Base-by-base conservation (phyloP, 2,113 vertebrate genomes). In the Stomatorhinus ivindoensis region DNA sequence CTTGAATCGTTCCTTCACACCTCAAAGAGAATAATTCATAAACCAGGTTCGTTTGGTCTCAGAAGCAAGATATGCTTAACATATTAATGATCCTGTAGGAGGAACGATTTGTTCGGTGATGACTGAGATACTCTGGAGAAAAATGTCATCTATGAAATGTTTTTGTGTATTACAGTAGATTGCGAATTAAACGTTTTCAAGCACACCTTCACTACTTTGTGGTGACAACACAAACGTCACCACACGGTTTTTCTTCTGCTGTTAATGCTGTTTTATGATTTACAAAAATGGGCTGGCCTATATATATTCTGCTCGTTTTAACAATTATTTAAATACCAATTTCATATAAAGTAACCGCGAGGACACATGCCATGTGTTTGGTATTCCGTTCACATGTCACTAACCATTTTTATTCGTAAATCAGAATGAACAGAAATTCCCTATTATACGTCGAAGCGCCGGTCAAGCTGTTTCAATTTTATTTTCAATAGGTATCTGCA, bases 21-120 rank as follows among this genome's bases (percentile, higher is more conserved):
- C 65, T 87, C 83, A 87, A 73, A 86, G n/a, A 39, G 84, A 89
- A 87, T 89, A 87, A 89, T 89, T 89, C n/a, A 89, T 89, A 51
- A 4, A n/a, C 46, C 24, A 51, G 55, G 46, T n/a, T 89, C 24
- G 80, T 46, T 89, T 39, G 42, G 35, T 73, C 55, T 89, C 53
- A 69, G 27, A 44, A 47, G 13, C 53, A 86, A 61, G 35, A 61
- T 89, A 86, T 89, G 89, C 39, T 84, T 84, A 85, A 84, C 76
- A 86, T 69, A 48, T 27, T 69, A 21, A 80, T 89, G 31, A 89
- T 89, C 48, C 48, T 82, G 88, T 51, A 51, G 88, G 27, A 82
- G 44, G 55, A 85, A 58, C 35, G 83, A 53, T 53, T 55, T 82
- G 73, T 55, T 48, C 73, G 21, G 47, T 44, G 47, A 80, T 58